Base-by-base conservation (phyloP, 2,888 invertebrate species). In the Nephrotoma flavescens region DNA sequence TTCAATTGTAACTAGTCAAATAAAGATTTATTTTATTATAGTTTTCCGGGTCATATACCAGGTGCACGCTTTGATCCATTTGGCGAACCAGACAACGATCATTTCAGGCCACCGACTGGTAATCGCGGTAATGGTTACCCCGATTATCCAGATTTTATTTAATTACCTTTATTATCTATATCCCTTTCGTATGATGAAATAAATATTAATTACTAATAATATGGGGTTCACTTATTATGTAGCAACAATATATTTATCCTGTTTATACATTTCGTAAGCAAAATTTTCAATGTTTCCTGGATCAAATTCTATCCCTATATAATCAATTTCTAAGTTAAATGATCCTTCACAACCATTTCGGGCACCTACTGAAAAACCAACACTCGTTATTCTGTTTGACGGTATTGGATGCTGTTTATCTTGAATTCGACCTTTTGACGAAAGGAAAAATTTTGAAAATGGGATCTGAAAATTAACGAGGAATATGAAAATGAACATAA, bases 211-310 rank as follows among this genome's bases (percentile, higher is more conserved):
- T 15, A 52, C 19, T 15, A 52, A 52, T 15, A 6, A 1, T 15
- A 15, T 7, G 1, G 5, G 6, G 7, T 83, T 83, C 4, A 9
- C 41, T 11, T 41, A n/a, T 91, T 93, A 95, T 87, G 94, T 94
- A 87, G 93, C 94, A 88, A 93, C 94, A 89, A 96, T 94, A 89
- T 93, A 95, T 90, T 92, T 94, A 86, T 93, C 93, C 15, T 94
- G 93, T 92, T 94, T 93, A 91, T 98, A 99, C 94, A 95, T 95
- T 94, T 99, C 99, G 92, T 99, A 99, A 0, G 98, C 98, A 92
- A 95, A 96, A 88, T 95, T 94, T 93, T 99, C 98, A 0, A 91
- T 93, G 89, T 97, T 96, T 87, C 93, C 93, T 0, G 95, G 94
- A 92, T 99, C 98, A 90, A 92, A 94, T 90, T 96, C 95, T 71